phyloP scores from a whole-genome alignment of 2,888 invertebrate genomes.

The Metalampra italica region DNA sequence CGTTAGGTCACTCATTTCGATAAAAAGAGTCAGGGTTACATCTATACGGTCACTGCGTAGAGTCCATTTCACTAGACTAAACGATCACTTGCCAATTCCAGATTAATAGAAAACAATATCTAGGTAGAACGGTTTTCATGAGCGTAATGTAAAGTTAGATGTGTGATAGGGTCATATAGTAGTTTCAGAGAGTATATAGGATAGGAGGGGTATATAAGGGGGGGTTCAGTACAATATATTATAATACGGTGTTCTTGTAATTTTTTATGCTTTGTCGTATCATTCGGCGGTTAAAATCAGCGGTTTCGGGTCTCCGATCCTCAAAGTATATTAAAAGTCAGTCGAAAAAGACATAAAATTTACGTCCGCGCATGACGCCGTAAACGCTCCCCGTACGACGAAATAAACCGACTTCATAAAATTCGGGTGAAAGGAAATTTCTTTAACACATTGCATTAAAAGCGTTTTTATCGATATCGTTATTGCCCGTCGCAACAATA shows the following conservation, averaged over 20 bases:
- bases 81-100: no score
- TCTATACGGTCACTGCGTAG: no score
- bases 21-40: no score
- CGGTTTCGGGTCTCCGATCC: constrained; percentile 11
- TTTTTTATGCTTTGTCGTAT: constrained; percentile 39
- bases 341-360: constrained; percentile 62
- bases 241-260: background rate
- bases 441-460: constrained; percentile 40
- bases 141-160: no score
- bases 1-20: no score
- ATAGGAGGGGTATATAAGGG: no score
- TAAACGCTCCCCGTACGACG: constrained; percentile 54
- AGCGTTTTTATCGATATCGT: constrained; percentile 28
- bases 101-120: no score
- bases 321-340: constrained; percentile 51
- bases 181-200: no score
- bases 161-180: no score
- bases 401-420: constrained; percentile 56
- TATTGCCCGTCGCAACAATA: constrained; percentile 18
- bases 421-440: constrained; percentile 46
- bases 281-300: constrained; percentile 23
- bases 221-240: no score
- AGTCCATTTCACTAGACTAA: no score
- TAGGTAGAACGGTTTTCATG: no score
- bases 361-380: constrained; percentile 59